Conservation (phyloP, 2,113 vertebrate genomes). For the Forbesichthys agassizii region DNA sequence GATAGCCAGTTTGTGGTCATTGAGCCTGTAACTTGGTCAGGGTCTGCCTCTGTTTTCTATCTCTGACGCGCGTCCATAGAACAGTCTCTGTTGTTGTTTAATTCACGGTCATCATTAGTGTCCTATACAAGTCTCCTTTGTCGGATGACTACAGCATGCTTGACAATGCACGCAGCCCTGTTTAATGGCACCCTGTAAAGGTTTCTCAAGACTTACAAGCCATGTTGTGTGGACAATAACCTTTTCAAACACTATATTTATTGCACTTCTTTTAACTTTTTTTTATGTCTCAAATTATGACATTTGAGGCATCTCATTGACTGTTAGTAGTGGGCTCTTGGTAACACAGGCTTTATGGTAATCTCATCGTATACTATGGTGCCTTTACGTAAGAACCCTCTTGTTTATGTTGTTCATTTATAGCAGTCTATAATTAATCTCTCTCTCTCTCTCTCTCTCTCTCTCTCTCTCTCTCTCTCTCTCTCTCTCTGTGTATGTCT, state of each 20-base stretch:
- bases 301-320: no score
- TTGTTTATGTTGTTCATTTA: neutral
- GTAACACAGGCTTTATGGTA: no score
- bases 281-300: no score
- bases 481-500: neutral
- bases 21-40: no score
- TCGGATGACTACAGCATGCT: conserved; percentile 1
- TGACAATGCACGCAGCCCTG: conserved; percentile 12
- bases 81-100: neutral
- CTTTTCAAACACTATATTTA: neutral
- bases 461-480: conserved; percentile 9
- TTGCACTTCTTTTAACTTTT: no score
- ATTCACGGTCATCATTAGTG: no score
- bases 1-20: no score
- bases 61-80: neutral
- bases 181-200: conserved; percentile 5
- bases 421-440: neutral
- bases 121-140: neutral
- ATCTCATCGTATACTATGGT: no score
- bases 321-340: no score
- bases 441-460: neutral
- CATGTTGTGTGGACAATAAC: neutral
- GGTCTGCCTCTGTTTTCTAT: no score
- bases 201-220: neutral
- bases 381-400: no score